Percentiles rank a stretch among this genome's conserved stretches.
Evolutionary conservation across 2,113 vertebrate species (phyloP).

Genomic region (Corythaeola cristata): DNA sequence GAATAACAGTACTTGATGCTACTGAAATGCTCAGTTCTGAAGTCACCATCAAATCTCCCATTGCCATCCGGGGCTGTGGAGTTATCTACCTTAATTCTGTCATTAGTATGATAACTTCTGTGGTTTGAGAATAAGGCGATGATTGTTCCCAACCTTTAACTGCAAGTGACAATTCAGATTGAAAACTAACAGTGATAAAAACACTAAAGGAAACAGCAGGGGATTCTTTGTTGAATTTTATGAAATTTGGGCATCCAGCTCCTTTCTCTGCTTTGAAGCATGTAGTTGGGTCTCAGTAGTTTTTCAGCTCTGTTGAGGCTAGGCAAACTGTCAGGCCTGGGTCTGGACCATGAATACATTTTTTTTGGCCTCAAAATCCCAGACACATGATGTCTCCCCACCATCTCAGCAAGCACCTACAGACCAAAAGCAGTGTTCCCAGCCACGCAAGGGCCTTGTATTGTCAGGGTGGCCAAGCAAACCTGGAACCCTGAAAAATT

Average conservation of each 20-base stretch:
- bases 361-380: neutral
- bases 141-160: neutral
- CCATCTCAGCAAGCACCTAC: neutral
- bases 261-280: neutral
- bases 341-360: neutral
- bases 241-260: neutral
- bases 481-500: neutral
- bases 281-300: neutral
- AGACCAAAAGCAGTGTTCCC: neutral
- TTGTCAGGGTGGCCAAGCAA: neutral
- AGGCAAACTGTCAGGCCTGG: neutral
- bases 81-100: neutral
- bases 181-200: neutral
- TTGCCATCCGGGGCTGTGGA: neutral
- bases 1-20: neutral
- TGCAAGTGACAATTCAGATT: neutral
- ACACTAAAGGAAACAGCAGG: neutral
- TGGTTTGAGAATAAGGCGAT: neutral
- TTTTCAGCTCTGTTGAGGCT: neutral
- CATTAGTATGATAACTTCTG: neutral
- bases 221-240: neutral
- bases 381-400: accelerated
- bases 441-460: accelerated
- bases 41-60: neutral
- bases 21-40: neutral